Evolutionary conservation across 1,140 invertebrate species (phyloP), one percentile per base, ranked within the genome.

Genomic region (Eumaeus atala): DNA sequence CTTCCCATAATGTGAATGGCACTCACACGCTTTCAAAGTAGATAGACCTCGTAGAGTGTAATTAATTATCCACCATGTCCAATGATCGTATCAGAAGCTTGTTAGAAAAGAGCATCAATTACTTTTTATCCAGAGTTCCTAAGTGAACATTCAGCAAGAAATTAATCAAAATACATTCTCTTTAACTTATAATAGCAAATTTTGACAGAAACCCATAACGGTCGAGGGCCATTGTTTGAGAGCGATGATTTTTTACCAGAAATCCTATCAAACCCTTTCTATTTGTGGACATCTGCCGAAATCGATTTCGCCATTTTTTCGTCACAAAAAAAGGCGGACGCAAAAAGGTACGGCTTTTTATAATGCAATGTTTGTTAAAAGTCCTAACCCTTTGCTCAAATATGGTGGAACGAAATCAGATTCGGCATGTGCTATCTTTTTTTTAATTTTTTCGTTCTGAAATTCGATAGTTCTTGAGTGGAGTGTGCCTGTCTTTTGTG

Each of bases 281-380:
- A 77, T 80, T 74, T 76, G 73, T 72, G 73, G 80, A 84, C 83
- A 86, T 84, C 83, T 86, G 83, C 81, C 73, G 73, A 83, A 82
- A 84, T 84, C 75, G 72, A 84, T 83, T 84, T 83, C 73, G 82
- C 82, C 21, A 79, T 79, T 85, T 83, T 84, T 84, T 71, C 51
- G 38, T 42, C 21, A 57, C 50, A 60, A 67, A 70, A 75, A 74
- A 81, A 75, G 56, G 52, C 74, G 66, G 74, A 64, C 66, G 74
- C 74, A 83, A 80, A 86, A 82, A 78, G 68, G 69, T 70, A 52
- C 66, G 71, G 60, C 21, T 77, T 83, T 83, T 83, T 81, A 64
- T 70, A 16, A 57, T 48, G 58, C 71, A 72, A 73, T 76, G 67
- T 75, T 74, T 77, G 63, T 61, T 66, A 28, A 28, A 72, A 72